Conservation (phyloP, 2,797 vertebrate genomes). For the Erethizon dorsatum region DNA sequence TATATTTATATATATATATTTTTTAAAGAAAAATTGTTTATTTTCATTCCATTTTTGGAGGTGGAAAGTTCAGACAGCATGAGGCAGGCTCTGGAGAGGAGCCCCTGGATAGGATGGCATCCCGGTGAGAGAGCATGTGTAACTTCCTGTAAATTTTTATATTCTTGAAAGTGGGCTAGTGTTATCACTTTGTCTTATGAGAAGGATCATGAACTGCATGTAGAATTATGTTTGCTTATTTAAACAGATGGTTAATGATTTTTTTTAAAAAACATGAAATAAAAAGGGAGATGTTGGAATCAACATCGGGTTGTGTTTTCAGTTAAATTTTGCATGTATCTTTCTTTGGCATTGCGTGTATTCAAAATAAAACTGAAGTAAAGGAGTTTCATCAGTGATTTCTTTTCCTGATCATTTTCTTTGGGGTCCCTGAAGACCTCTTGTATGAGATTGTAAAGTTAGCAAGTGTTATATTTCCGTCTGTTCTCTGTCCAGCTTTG, state of each 20-base stretch:
- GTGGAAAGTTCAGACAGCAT: not conserved
- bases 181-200: not conserved
- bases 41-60: not conserved
- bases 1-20: not conserved
- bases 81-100: not conserved
- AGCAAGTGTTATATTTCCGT: not conserved
- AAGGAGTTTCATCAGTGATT: not conserved
- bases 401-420: not conserved
- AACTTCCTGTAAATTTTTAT: not conserved
- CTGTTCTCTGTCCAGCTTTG: not conserved
- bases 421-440: not conserved
- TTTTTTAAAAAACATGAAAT: not conserved
- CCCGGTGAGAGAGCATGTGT: not conserved
- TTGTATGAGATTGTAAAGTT: not conserved
- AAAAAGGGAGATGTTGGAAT: not conserved
- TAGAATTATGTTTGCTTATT: not conserved
- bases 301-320: constrained; percentile 27
- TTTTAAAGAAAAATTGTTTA: not conserved
- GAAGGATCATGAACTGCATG: not conserved
- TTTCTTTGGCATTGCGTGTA: not conserved
- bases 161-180: not conserved
- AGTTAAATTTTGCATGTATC: constrained; percentile 11
- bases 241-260: constrained; percentile 8
- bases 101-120: too few relatives aligned
- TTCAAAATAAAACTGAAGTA: constrained; percentile 37